Evolutionary conservation across 2,797 vertebrate species (phyloP), one percentile per base, ranked within the genome.

Genomic region (Lepidocolaptes lacrymiger): DNA sequence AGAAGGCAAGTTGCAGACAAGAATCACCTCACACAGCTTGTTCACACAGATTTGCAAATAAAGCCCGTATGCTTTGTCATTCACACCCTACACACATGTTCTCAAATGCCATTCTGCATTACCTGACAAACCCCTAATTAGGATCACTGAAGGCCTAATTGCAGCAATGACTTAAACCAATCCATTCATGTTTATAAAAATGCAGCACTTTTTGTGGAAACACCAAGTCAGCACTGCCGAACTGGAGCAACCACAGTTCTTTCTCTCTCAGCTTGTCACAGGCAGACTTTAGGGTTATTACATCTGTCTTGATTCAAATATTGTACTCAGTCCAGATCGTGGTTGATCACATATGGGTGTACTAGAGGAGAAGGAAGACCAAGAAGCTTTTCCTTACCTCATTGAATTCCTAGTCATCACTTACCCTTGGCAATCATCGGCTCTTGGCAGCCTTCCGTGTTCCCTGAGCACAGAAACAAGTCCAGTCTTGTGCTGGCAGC

Each of bases 351-450:
- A 75, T 84, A 75, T 58, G 83, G 41, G 32, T 84, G 66, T 77
- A 62, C 30, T 64, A 78, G 66, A 85, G 30, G 49, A 93, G 43
- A 51, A 85, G 51, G 43, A 78, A 95, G 95, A 95, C 66, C 83
- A 88, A 91, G 76, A 80, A 95, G 58, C 28, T 78, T 94, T 95
- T 88, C 44, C 73, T 95, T 95, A 86, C 85, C 73, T 91, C 90
- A 91, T n/a, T 88, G 36, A 22, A 20, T 81, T 84, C 69, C 84
- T 76, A 48, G 55, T 75, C 93, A 92, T 91, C 95, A 71, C 67
- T 80, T 88, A 67, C 16, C 46, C 79, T 85, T 89, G 87, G 87
- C 89, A 96, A 39, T 4, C 82, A 61, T 51, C 56, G 69, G 61
- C 41, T 85, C 85, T 80, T 95, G 91, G 87, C 91, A 94, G 72